These are phyloP conservation scores for Corythoichthys intestinalis DNA, from an alignment of 2,113 vertebrate species.

Conservation along the genomic window DNA sequence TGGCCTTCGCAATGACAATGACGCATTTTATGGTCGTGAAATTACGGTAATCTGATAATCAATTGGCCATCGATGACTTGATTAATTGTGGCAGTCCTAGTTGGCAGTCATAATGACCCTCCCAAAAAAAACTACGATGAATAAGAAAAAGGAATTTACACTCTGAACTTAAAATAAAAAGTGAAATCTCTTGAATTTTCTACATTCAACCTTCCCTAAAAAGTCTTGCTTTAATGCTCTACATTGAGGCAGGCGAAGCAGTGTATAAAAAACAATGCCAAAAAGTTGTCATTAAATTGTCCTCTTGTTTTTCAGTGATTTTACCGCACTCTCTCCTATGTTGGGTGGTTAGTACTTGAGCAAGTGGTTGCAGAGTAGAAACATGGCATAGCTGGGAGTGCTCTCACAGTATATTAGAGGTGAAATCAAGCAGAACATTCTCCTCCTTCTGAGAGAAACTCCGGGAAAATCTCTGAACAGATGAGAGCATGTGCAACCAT, in stretches of 20 bases:
- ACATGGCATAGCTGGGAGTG: background rate
- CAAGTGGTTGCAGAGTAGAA: background rate
- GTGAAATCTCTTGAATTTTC: background rate
- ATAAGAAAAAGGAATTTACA: no score
- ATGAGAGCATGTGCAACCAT: slow-evolving; percentile 1
- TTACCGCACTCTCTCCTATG: background rate
- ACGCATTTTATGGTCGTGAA: no score
- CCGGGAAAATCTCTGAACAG: slow-evolving; percentile 4
- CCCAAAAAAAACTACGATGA: no score
- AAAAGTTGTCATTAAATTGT: background rate
- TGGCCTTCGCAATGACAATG: no score
- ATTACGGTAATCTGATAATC: no score
- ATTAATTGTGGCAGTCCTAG: no score
- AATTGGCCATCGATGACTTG: no score
- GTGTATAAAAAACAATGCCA: no score
- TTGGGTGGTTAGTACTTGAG: background rate
- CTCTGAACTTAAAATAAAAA: background rate
- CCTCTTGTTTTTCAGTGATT: background rate
- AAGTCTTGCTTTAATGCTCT: background rate
- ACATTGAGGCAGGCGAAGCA: background rate
- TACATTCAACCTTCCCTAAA: background rate
- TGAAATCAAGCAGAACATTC: slow-evolving; percentile 1
- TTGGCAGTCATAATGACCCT: no score
- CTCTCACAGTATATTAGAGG: background rate
- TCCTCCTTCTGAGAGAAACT: background rate